Percentiles rank a stretch among this genome's conserved stretches.
These are phyloP conservation scores for Invenusta paracnida DNA, from an alignment of 2,888 invertebrate species.

Conservation along the genomic window DNA sequence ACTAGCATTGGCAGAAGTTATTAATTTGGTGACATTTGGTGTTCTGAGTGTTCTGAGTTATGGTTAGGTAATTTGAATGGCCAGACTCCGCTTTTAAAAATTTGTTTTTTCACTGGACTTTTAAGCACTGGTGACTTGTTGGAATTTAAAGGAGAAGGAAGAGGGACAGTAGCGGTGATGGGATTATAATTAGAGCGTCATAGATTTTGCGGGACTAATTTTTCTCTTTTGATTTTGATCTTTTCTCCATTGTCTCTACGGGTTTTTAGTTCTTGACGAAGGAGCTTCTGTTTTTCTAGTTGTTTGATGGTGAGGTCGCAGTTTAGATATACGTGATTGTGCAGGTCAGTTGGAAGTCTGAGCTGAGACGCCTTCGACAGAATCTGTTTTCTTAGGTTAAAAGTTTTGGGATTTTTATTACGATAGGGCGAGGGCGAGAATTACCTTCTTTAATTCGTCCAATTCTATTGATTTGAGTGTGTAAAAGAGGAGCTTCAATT, in stretches of 20 bases:
- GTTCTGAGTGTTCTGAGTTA: no score
- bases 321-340: background rate
- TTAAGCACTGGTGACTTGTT: background rate
- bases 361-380: background rate
- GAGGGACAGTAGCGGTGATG: background rate
- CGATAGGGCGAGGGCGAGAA: background rate
- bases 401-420: background rate
- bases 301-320: conserved; percentile 17
- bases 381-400: conserved; percentile 20
- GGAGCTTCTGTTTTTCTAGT: background rate
- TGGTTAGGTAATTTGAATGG: no score
- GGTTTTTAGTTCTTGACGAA: conserved; percentile 18
- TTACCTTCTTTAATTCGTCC: background rate
- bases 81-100: no score
- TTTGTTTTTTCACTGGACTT: no score
- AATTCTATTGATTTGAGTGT: background rate
- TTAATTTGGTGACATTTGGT: no score
- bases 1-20: no score
- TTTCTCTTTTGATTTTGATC: background rate
- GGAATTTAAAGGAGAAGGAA: background rate
- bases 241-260: background rate
- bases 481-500: background rate
- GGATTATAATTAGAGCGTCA: background rate
- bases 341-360: background rate
- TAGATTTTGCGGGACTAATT: background rate